phyloP scores from a whole-genome alignment of 2,797 vertebrate genomes.

The Pseudotriccus pelzelni region DNA sequence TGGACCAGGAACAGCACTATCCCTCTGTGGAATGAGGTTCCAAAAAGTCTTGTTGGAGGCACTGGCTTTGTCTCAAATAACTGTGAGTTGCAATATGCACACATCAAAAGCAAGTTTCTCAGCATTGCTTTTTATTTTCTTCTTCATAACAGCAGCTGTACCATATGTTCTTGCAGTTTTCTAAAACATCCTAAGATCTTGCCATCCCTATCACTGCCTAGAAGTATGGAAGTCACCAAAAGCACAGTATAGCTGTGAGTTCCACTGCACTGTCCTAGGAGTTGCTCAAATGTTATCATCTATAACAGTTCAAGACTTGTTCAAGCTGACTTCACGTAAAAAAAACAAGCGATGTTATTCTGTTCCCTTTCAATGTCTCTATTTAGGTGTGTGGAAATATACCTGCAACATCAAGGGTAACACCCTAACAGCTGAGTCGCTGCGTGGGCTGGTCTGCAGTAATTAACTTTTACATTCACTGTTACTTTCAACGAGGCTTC shows the following conservation, averaged over 20 bases:
- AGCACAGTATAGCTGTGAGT: neutral
- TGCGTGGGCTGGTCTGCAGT: neutral
- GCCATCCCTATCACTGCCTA: neutral
- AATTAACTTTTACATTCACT: neutral
- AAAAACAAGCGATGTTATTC: neutral
- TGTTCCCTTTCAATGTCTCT: neutral
- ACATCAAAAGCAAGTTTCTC: conserved; percentile 6
- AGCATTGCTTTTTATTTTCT: neutral
- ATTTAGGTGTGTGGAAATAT: neutral
- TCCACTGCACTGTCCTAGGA: neutral
- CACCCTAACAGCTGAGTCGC: neutral
- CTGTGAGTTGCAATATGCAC: neutral
- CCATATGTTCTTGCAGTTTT: neutral
- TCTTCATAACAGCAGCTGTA: neutral
- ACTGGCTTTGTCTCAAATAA: neutral
- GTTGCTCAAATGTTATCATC: neutral
- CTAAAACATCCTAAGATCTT: neutral
- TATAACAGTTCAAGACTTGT: neutral
- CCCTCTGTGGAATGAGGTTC: neutral
- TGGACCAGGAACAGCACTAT: neutral
- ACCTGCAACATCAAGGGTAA: neutral
- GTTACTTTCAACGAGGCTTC: neutral
- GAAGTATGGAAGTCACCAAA: neutral
- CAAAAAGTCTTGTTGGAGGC: neutral
- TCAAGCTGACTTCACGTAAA: neutral